phyloP scores from a whole-genome alignment of 2,113 vertebrate species.

The Eira barbara region DNA sequence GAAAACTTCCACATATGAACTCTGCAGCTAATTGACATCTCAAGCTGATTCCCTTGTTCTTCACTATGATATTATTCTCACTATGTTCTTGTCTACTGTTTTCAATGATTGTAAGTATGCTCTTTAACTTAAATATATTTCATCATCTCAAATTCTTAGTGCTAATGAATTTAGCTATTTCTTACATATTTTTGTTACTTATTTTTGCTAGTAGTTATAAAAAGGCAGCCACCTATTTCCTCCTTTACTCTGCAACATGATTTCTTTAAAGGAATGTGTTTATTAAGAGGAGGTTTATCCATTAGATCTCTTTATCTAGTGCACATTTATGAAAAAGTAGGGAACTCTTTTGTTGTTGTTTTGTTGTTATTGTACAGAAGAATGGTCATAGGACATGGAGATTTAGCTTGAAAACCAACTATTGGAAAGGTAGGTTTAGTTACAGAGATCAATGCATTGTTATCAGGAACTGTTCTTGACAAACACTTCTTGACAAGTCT shows the following conservation, averaged over 20 bases:
- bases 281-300: not conserved
- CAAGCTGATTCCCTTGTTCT: not conserved
- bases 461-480: not conserved
- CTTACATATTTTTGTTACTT: not conserved
- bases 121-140: not conserved
- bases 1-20: not conserved
- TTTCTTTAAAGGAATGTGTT: not conserved
- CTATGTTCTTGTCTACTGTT: not conserved
- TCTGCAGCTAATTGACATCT: not conserved
- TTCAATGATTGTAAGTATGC: not conserved
- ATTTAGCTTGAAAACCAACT: not conserved
- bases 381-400: not conserved
- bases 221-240: not conserved
- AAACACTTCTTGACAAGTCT: not conserved
- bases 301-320: not conserved
- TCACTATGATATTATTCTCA: not conserved
- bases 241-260: not conserved
- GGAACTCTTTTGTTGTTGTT: not conserved
- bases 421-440: not conserved
- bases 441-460: not conserved
- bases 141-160: not conserved
- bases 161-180: not conserved
- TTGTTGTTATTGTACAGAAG: not conserved
- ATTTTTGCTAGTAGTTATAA: not conserved
- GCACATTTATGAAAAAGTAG: not conserved